Conservation (phyloP, 2,888 invertebrate genomes). For the Meliscaeva auricollis region DNA sequence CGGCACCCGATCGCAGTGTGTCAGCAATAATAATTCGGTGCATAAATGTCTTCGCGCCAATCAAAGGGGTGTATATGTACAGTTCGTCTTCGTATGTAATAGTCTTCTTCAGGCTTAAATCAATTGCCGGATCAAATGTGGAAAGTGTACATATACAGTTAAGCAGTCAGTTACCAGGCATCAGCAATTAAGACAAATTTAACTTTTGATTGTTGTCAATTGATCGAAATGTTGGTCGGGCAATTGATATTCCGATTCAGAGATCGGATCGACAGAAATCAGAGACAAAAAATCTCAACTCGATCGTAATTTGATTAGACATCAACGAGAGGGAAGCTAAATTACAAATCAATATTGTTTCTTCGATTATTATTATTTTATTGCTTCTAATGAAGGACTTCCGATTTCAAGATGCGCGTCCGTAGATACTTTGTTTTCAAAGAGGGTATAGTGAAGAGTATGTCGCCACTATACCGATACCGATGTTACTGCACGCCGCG, state of each 20-base stretch:
- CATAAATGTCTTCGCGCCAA: constrained; percentile 67
- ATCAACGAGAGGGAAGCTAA: constrained; percentile 66
- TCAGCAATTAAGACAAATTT: constrained; percentile 73
- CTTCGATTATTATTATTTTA: constrained; percentile 43
- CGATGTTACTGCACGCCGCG: neutral
- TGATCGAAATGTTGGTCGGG: constrained; percentile 76
- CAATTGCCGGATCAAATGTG: constrained; percentile 75
- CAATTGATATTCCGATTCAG: constrained; percentile 69
- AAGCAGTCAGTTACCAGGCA: constrained; percentile 7
- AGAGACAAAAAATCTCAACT: constrained; percentile 67
- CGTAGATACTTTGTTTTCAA: neutral
- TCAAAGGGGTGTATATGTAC: constrained; percentile 64
- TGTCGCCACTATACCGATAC: neutral
- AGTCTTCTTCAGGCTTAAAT: constrained; percentile 64
- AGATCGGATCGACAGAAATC: constrained; percentile 58
- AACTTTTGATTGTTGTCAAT: constrained; percentile 75
- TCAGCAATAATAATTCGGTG: constrained; percentile 51
- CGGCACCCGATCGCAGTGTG: constrained; percentile 54
- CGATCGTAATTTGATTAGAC: constrained; percentile 75
- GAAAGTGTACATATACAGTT: constrained; percentile 44
- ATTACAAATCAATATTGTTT: constrained; percentile 73
- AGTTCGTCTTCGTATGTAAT: neutral
- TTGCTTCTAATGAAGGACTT: constrained; percentile 71
- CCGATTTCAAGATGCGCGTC: constrained; percentile 49
- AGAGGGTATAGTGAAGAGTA: neutral